Evolutionary conservation across 2,888 invertebrate species (phyloP).

Genomic region (Panopea generosa): DNA sequence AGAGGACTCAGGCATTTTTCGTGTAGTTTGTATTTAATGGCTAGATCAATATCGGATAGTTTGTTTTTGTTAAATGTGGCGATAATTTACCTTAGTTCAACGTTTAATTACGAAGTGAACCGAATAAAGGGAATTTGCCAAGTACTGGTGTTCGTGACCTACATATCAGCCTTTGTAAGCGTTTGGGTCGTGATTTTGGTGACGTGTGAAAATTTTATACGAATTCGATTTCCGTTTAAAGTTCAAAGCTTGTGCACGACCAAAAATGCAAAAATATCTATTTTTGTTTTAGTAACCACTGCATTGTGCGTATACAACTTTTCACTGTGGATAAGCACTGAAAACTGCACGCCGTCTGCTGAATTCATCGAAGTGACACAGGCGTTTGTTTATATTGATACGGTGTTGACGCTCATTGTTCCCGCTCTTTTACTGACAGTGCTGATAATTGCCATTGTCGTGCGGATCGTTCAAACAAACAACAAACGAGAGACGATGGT

Average conservation of each 20-base stretch:
- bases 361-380: slow-evolving; percentile 35
- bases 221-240: slow-evolving; percentile 91
- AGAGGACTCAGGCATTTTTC: slow-evolving; percentile 91
- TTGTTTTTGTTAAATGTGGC: slow-evolving; percentile 90
- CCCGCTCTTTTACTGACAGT: slow-evolving; percentile 64
- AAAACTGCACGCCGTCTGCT: slow-evolving; percentile 31
- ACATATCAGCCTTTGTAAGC: slow-evolving; percentile 45
- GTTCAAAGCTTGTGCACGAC: slow-evolving; percentile 68
- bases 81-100: slow-evolving; percentile 76
- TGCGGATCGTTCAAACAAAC: slow-evolving; percentile 18
- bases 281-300: slow-evolving; percentile 43
- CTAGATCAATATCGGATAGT: slow-evolving; percentile 92
- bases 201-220: slow-evolving; percentile 80
- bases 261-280: slow-evolving; percentile 60
- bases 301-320: slow-evolving; percentile 61
- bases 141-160: slow-evolving; percentile 44
- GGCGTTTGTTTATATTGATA: slow-evolving; percentile 61
- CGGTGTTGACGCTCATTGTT: slow-evolving; percentile 60
- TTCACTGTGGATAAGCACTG: slow-evolving; percentile 62
- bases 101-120: slow-evolving; percentile 26
- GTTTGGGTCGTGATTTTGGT: slow-evolving; percentile 54
- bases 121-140: slow-evolving; percentile 37
- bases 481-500: slow-evolving; percentile 18
- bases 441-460: slow-evolving; percentile 40
- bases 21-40: slow-evolving; percentile 92